Conservation (phyloP, 2,888 invertebrate species). For the Fragum sueziense region DNA sequence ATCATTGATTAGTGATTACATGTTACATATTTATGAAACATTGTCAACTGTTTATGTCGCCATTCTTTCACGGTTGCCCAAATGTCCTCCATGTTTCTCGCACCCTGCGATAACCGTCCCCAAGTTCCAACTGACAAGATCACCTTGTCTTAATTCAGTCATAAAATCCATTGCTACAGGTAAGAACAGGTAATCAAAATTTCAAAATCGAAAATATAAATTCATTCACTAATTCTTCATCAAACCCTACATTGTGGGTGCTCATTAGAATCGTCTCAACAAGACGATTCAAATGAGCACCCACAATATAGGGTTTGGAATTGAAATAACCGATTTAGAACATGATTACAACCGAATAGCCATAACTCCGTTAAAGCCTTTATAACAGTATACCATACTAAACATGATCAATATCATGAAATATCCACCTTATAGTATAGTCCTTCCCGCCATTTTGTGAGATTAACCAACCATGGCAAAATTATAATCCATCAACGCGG, state of each 20-base stretch:
- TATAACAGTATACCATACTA: background rate
- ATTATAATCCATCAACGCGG: background rate
- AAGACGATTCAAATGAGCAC: too few species aligned
- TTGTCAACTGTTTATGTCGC: background rate
- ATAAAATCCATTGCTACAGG: too few species aligned
- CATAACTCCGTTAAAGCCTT: too few species aligned
- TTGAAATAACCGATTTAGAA: too few species aligned
- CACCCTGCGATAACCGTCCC: conserved; percentile 41
- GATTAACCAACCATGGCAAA: conserved; percentile 16
- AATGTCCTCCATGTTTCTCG: conserved; percentile 50
- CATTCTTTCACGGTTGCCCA: conserved; percentile 10
- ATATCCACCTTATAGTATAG: background rate
- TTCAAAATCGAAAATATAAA: too few species aligned
- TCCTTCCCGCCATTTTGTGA: conserved; percentile 8
- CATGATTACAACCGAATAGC: too few species aligned
- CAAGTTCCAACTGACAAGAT: conserved; percentile 42
- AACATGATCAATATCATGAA: conserved; percentile 12
- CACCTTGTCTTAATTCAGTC: conserved; percentile 8
- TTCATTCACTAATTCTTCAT: too few species aligned
- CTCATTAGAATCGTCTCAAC: too few species aligned
- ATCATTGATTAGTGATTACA: too few species aligned
- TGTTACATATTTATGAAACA: conserved; percentile 21
- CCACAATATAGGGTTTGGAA: too few species aligned
- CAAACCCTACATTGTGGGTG: too few species aligned
- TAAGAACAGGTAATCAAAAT: too few species aligned